These are phyloP conservation scores for Coecobrya sp. DNA, from an alignment of 2,888 invertebrate species.

Conservation along the genomic window DNA sequence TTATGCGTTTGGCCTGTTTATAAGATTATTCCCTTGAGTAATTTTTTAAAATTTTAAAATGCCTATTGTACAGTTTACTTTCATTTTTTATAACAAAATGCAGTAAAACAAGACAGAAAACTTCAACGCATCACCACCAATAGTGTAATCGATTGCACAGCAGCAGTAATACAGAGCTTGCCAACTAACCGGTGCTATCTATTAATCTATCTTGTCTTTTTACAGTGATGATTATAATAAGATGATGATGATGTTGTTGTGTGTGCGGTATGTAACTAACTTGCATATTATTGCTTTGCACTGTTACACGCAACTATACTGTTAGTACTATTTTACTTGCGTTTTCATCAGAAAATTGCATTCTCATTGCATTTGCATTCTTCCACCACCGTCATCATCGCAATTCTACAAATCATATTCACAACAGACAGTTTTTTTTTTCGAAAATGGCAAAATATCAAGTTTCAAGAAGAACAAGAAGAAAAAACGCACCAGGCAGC, in stretches of 20 bases:
- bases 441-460: conserved; percentile 44
- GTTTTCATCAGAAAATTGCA: conserved; percentile 22
- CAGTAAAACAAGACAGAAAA: neutral
- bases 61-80: neutral
- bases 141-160: conserved; percentile 23
- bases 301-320: neutral
- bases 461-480: conserved; percentile 39
- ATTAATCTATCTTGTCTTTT: conserved; percentile 16
- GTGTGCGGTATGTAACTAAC: neutral
- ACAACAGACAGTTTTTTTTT: conserved; percentile 9
- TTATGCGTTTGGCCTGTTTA: neutral
- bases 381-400: neutral
- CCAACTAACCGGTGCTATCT: conserved; percentile 23
- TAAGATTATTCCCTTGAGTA: neutral
- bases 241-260: neutral
- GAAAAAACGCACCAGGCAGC: neutral
- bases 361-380: neutral
- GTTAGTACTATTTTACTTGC: neutral
- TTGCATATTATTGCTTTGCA: no score
- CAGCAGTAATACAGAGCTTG: neutral
- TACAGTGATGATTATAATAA: neutral
- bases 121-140: neutral
- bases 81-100: conserved; percentile 22
- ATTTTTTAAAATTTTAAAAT: neutral
- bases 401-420: neutral